Evolutionary conservation across 2,797 vertebrate genomes (phyloP).

Genomic region (Coccyzus lansbergi): DNA sequence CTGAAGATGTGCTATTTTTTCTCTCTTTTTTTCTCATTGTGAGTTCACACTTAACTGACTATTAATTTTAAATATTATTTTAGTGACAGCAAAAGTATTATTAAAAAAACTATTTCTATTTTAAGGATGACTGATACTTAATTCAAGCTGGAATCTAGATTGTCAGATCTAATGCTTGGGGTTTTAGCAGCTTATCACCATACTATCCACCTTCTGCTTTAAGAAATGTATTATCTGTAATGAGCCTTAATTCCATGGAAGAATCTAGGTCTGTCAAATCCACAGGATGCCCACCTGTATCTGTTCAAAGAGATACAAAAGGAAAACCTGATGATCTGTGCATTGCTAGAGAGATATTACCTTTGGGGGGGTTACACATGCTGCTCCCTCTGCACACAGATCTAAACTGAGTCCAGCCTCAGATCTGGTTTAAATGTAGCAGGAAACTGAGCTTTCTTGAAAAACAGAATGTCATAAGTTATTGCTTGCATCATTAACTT

Average conservation of each 20-base stretch:
- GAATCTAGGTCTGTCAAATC: neutral
- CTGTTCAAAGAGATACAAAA: neutral
- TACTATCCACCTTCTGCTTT: neutral
- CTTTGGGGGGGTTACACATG: neutral
- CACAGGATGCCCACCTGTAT: neutral
- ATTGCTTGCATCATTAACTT: neutral
- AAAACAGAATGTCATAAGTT: neutral
- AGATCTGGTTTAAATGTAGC: neutral
- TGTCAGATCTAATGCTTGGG: neutral
- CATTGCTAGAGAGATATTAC: neutral
- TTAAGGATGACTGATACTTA: neutral
- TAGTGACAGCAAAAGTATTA: neutral
- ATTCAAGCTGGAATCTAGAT: neutral
- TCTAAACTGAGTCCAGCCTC: neutral
- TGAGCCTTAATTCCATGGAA: neutral
- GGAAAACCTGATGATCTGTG: neutral
- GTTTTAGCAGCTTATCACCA: neutral
- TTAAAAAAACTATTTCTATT: neutral
- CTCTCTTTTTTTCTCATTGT: neutral
- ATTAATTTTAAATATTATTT: neutral
- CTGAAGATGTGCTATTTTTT: neutral
- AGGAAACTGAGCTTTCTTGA: neutral
- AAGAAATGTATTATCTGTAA: neutral
- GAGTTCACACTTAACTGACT: neutral
- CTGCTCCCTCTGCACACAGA: neutral